These are phyloP conservation scores for Anser cygnoides DNA, from an alignment of 2,113 vertebrate genomes.

Conservation along the genomic window DNA sequence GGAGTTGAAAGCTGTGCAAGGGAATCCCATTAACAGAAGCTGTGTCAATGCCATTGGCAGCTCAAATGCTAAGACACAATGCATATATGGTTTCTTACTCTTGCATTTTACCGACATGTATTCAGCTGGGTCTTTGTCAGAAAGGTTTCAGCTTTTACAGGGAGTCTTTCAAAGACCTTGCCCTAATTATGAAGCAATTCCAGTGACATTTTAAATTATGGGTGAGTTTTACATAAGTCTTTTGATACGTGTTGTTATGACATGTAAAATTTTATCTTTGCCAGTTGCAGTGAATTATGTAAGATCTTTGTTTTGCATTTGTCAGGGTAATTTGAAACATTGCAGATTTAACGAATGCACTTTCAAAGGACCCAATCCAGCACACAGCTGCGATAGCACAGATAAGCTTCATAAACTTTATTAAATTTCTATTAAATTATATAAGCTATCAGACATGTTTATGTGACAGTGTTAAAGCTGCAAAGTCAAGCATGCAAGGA, in stretches of 20 bases:
- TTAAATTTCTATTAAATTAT: not conserved
- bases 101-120: not conserved
- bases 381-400: not conserved
- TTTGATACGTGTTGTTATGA: constrained; percentile 42
- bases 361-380: not conserved
- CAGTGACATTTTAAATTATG: constrained; percentile 59
- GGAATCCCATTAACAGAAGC: not conserved
- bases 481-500: not conserved
- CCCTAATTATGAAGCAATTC: constrained; percentile 56
- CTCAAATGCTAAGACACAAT: not conserved
- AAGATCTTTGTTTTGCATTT: constrained; percentile 40
- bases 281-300: constrained; percentile 32
- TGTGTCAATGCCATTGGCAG: not conserved
- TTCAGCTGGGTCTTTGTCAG: constrained; percentile 30
- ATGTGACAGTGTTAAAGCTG: not conserved
- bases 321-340: constrained; percentile 1
- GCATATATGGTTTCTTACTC: not conserved
- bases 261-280: constrained; percentile 39
- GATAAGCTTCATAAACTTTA: not conserved
- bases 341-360: not conserved
- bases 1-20: not conserved
- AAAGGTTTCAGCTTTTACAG: not conserved
- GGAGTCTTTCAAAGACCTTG: constrained; percentile 36
- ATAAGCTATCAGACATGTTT: not conserved
- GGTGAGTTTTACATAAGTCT: constrained; percentile 57